phyloP scores from a whole-genome alignment of 2,113 vertebrate genomes.

The Uria lomvia region DNA sequence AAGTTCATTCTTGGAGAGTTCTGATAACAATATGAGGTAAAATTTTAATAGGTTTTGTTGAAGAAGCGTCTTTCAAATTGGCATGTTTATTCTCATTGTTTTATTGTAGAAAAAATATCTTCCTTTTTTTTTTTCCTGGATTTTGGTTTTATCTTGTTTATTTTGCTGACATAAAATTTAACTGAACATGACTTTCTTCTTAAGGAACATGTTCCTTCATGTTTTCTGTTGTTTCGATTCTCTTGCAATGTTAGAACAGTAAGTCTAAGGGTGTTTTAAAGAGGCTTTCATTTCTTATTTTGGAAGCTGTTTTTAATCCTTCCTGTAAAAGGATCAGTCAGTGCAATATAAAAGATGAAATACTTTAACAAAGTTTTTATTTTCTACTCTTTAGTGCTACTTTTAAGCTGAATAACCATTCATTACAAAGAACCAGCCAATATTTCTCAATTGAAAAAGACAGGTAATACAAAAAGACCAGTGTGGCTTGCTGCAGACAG shows the following conservation, averaged over 20 bases:
- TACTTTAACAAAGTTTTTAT: background rate
- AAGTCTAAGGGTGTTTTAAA: background rate
- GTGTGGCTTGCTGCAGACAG: background rate
- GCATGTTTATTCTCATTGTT: background rate
- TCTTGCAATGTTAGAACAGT: background rate
- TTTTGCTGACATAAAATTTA: background rate
- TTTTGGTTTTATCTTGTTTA: background rate
- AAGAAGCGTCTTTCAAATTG: background rate
- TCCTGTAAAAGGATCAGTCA: background rate
- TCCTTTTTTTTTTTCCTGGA: no score
- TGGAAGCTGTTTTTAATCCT: background rate
- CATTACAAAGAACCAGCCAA: background rate
- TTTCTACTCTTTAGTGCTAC: background rate
- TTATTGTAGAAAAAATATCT: background rate
- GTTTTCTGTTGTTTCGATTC: background rate
- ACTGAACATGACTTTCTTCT: background rate
- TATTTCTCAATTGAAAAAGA: background rate
- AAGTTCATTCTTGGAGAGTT: background rate
- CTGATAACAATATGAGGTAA: background rate
- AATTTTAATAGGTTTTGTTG: background rate
- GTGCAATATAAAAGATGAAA: background rate
- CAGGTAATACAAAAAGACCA: background rate
- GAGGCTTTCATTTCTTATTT: background rate
- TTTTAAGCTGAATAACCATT: background rate
- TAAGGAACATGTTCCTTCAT: background rate